Evolutionary conservation across 1,140 invertebrate species (phyloP), one percentile per base, ranked within the genome.

Genomic region (Drosophila navojoa): DNA sequence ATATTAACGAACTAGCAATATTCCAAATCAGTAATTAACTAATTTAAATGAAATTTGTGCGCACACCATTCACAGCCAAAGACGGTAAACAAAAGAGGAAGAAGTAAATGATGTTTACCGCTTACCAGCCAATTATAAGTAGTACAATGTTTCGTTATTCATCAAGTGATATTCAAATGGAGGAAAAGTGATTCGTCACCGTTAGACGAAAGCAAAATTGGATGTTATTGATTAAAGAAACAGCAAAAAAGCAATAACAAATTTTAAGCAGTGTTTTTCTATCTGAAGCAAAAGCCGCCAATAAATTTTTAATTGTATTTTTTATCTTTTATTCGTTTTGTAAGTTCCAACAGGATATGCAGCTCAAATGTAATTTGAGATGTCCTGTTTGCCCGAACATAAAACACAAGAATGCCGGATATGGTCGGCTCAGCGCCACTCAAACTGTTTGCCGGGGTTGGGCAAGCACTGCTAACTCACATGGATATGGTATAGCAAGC

Each of bases 81-180:
- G 16, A 61, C 2, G 15, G 32, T 1, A 25, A 42, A 5, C 42
- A 69, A 10, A 44, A 53, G 25, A 68, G 60, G 16, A 11, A 22
- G 9, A 49, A 49, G 19, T 47, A 57, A 16, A 32, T 5, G 40
- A 35, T 2, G 10, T 22, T 7, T 3, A 27, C 3, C 45, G 19
- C 0, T 11, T 9, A 9, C 9, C 29, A 32, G 29, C 29, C 29
- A 32, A 0, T 44, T 7, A 16, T 15, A 44, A 44, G 15, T 44
- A 15, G 13, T 44, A 7, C n/a, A 32, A 22, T n/a, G 22, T 57
- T 15, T 25, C 13, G 5, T 22, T 57, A 9, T 32, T 32, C 29
- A 32, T 15, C 6, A 9, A 47, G 10, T 11, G 10, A 38, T 7
- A 11, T 11, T 11, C 10, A 38, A 11, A 11, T 38, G 1, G 10